Percentiles rank a stretch among this genome's conserved stretches.
These are phyloP conservation scores for Nudaria mundana DNA, from an alignment of 2,888 invertebrate genomes.

Conservation along the genomic window DNA sequence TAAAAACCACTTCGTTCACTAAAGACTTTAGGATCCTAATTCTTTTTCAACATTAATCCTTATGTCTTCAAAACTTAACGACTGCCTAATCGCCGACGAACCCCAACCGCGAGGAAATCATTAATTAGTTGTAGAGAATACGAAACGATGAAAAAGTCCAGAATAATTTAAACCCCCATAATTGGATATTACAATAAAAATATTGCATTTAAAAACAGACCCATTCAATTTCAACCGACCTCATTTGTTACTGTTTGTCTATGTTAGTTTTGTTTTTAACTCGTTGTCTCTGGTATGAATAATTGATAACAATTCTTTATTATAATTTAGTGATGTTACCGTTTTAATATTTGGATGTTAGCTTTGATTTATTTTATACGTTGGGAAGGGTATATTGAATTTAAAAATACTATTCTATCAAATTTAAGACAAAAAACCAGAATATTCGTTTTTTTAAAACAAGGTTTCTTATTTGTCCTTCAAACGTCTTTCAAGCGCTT, in stretches of 20 bases:
- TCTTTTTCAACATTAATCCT: constrained; percentile 28
- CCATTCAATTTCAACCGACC: constrained; percentile 61
- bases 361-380: constrained; percentile 48
- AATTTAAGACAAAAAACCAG: neutral
- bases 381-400: constrained; percentile 1
- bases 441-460: too few relatives aligned
- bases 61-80: constrained; percentile 25
- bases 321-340: constrained; percentile 57
- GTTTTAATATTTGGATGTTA: constrained; percentile 46
- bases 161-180: constrained; percentile 65
- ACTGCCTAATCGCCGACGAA: constrained; percentile 39
- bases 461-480: too few relatives aligned
- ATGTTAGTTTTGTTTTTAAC: constrained; percentile 43
- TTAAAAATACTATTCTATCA: neutral
- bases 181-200: constrained; percentile 77
- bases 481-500: too few relatives aligned
- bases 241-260: constrained; percentile 70
- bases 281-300: constrained; percentile 34
- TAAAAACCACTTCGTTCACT: constrained; percentile 1
- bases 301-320: constrained; percentile 63
- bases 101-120: constrained; percentile 66
- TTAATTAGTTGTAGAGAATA: constrained; percentile 73
- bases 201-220: constrained; percentile 61
- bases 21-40: constrained; percentile 16
- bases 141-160: constrained; percentile 59